phyloP scores from a whole-genome alignment of 1,140 invertebrate species.

The Drosophila ohnishii region DNA sequence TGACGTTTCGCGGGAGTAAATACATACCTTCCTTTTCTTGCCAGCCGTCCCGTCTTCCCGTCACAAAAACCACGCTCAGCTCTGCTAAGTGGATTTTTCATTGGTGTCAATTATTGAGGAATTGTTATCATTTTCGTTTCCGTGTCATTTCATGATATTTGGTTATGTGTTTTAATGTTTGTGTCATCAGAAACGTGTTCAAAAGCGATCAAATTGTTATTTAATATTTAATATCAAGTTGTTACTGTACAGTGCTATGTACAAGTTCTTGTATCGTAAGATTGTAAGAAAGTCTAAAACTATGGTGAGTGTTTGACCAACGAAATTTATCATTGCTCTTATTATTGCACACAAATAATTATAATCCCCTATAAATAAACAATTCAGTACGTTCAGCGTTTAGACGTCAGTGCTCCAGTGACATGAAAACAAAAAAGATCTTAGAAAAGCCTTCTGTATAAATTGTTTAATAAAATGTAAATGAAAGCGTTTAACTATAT shows the following conservation, averaged over 20 bases:
- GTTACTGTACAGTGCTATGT: conserved; percentile 44
- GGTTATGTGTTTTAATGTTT: conserved; percentile 17
- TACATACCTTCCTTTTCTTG: conserved; percentile 10
- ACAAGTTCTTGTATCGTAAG: conserved; percentile 58
- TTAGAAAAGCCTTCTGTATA: background rate
- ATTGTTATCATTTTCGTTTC: conserved; percentile 19
- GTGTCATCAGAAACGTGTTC: conserved; percentile 24
- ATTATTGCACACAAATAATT: background rate
- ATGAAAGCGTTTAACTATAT: background rate
- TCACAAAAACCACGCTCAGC: conserved; percentile 19
- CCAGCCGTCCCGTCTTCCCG: background rate
- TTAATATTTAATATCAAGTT: conserved; percentile 23
- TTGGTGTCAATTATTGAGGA: conserved; percentile 3
- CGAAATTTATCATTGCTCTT: conserved; percentile 15
- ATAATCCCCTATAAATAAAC: background rate
- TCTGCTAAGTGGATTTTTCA: conserved; percentile 24
- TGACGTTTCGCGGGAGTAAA: conserved; percentile 58
- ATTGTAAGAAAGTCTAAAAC: conserved; percentile 54
- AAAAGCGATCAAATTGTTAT: conserved; percentile 29
- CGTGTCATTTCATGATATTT: conserved; percentile 5
- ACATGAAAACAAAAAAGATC: background rate
- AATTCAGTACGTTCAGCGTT: background rate
- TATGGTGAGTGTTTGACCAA: conserved; percentile 52
- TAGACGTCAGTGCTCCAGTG: background rate
- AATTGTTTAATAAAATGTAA: conserved; percentile 1